Conservation (phyloP, 2,113 vertebrate species). For the Fulica atra region DNA sequence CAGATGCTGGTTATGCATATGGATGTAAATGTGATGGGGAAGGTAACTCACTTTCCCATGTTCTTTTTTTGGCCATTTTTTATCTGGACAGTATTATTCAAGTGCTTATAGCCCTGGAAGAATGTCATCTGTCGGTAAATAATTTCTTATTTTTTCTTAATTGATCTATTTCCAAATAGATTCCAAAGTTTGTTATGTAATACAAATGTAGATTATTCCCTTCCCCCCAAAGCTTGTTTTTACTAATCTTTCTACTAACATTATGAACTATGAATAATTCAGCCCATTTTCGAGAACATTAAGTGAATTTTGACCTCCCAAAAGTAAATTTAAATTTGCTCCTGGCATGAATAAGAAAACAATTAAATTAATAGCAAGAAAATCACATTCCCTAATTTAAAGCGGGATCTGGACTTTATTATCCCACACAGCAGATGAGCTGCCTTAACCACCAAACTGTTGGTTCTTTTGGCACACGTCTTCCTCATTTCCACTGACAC, state of each 20-base stretch:
- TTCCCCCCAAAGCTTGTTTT: not conserved
- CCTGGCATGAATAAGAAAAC: slow-evolving; percentile 47
- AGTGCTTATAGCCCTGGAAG: not conserved
- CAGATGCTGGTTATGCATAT: slow-evolving; percentile 7
- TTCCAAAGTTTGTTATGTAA: not conserved
- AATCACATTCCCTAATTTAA: slow-evolving; percentile 41
- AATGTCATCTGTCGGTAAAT: not conserved
- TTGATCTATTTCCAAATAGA: not conserved
- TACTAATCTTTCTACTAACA: not conserved
- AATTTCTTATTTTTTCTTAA: not conserved
- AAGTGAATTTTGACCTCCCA: slow-evolving; percentile 43
- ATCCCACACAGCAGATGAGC: slow-evolving; percentile 32
- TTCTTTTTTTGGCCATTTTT: not conserved
- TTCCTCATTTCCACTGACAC: not conserved
- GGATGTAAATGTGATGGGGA: slow-evolving; percentile 53
- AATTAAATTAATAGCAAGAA: slow-evolving; percentile 54
- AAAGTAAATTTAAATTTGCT: slow-evolving; percentile 45
- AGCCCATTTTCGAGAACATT: not conserved
- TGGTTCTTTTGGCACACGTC: not conserved
- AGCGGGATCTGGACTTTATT: slow-evolving; percentile 19
- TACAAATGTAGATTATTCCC: not conserved
- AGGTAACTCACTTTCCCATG: slow-evolving; percentile 31
- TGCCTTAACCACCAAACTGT: slow-evolving; percentile 21
- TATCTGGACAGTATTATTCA: not conserved
- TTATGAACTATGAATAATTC: not conserved